Percentiles rank a stretch among this genome's conserved stretches.
These are phyloP conservation scores for Diphyllodes magnificus DNA, from an alignment of 2,113 vertebrate genomes.

Conservation along the genomic window DNA sequence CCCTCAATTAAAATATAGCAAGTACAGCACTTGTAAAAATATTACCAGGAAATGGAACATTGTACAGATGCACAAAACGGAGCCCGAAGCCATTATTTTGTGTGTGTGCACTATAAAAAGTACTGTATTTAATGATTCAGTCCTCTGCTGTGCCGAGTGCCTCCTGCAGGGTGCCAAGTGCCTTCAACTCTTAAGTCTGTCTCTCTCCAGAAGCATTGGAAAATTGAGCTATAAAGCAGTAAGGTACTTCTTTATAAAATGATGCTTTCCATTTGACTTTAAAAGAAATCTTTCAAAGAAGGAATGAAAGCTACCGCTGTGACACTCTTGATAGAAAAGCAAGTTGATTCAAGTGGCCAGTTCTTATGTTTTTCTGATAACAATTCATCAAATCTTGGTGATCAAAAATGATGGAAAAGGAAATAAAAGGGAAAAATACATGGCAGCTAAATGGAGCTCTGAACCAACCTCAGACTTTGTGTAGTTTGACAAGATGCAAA, in stretches of 20 bases:
- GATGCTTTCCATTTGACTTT: slow-evolving; percentile 29
- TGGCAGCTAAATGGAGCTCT: slow-evolving; percentile 18
- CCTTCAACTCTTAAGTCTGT: slow-evolving; percentile 22
- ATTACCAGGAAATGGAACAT: neutral
- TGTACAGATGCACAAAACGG: neutral
- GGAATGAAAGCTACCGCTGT: slow-evolving; percentile 51
- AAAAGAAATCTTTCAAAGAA: slow-evolving; percentile 52
- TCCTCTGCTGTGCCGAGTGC: neutral
- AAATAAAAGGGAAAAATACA: slow-evolving; percentile 34
- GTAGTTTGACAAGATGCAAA: slow-evolving; percentile 22
- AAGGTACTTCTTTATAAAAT: slow-evolving; percentile 46
- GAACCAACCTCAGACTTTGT: neutral
- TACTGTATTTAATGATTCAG: neutral
- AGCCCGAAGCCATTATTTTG: neutral
- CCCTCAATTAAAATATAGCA: neutral
- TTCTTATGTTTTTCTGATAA: slow-evolving; percentile 41
- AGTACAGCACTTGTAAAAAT: neutral
- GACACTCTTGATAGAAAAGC: slow-evolving; percentile 46
- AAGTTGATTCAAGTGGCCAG: slow-evolving; percentile 49
- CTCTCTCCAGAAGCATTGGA: slow-evolving; percentile 4
- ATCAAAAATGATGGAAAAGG: slow-evolving; percentile 45
- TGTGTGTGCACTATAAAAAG: neutral
- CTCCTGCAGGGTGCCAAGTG: slow-evolving; percentile 49
- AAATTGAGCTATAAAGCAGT: slow-evolving; percentile 53
- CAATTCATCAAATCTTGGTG: slow-evolving; percentile 39